phyloP scores from a whole-genome alignment of 2,797 vertebrate species.

The Hafferia zeledoni region DNA sequence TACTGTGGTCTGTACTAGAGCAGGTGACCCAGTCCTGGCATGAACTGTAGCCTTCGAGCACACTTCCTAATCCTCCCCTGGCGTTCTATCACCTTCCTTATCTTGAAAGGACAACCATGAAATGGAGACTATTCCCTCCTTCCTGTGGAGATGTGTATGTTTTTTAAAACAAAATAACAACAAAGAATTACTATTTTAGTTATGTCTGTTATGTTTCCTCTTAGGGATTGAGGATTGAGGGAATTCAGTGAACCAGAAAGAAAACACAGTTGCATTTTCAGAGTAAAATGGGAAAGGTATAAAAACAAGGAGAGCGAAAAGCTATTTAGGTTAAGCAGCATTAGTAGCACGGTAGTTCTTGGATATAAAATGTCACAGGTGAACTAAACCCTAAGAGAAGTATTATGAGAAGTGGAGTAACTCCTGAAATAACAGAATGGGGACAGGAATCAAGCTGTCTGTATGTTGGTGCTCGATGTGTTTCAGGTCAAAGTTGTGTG shows the following conservation, averaged over 20 bases:
- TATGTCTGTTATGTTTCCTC: not conserved
- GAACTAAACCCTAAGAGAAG: not conserved
- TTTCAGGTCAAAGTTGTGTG: not conserved
- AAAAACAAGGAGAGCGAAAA: slow-evolving; percentile 3
- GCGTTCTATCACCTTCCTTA: not conserved
- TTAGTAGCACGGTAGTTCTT: not conserved
- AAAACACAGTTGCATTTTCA: not conserved
- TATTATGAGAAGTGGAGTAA: not conserved
- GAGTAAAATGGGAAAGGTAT: slow-evolving; percentile 7
- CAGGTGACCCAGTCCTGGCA: not conserved
- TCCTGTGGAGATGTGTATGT: not conserved
- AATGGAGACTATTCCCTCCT: not conserved
- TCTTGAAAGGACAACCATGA: not conserved
- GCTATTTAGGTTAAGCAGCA: slow-evolving; percentile 33
- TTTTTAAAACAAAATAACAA: not conserved
- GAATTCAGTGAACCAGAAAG: slow-evolving; percentile 50
- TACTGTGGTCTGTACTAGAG: not conserved
- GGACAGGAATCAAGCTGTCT: not conserved
- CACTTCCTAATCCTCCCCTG: not conserved
- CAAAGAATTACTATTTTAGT: not conserved
- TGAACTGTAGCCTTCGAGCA: not conserved
- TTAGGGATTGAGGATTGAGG: not conserved
- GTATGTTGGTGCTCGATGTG: not conserved
- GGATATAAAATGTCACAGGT: slow-evolving; percentile 28
- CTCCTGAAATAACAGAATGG: not conserved